Conservation (phyloP, 2,797 vertebrate species). For the Oceanodroma leucorhoa region DNA sequence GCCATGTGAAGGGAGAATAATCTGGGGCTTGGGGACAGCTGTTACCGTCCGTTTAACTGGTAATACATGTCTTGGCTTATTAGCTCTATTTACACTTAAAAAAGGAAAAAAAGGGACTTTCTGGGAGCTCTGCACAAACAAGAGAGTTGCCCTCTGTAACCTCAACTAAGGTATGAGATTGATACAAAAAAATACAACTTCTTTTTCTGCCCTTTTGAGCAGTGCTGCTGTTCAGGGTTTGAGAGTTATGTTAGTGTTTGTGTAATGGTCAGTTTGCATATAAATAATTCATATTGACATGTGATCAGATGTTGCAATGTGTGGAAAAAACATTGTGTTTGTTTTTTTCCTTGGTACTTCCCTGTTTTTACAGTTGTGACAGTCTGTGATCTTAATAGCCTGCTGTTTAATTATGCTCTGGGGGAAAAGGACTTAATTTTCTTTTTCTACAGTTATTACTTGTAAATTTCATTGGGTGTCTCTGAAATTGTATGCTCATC, state of each 20-base stretch:
- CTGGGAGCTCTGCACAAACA: background rate
- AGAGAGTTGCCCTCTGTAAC: background rate
- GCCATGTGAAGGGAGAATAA: background rate
- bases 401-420: background rate
- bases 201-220: background rate
- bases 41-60: background rate
- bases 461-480: background rate
- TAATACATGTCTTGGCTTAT: background rate
- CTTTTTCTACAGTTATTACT: background rate
- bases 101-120: background rate
- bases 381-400: background rate
- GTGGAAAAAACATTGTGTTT: background rate
- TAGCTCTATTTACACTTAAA: background rate
- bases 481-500: background rate
- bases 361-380: background rate
- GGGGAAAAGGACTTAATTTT: background rate
- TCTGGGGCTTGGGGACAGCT: accelerated
- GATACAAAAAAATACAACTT: background rate
- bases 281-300: background rate
- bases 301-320: background rate
- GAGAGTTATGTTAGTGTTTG: background rate
- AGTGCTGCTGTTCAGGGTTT: background rate
- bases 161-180: background rate
- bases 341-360: background rate
- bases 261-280: background rate